Conservation (phyloP, 2,797 vertebrate genomes). For the Eurystomus glaucurus region DNA sequence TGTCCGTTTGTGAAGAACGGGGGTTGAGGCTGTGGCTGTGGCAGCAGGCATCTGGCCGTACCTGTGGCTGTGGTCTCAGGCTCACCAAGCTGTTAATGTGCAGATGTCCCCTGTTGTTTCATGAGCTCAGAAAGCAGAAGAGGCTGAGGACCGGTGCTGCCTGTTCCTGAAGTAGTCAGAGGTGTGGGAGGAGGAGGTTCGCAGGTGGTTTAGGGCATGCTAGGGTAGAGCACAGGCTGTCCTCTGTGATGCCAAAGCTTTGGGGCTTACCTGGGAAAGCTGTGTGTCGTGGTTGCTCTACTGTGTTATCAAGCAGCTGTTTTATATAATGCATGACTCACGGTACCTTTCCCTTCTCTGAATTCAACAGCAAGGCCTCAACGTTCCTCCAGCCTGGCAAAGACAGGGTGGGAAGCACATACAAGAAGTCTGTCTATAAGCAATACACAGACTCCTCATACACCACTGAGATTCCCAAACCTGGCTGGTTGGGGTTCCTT, state of each 20-base stretch:
- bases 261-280: rapidly evolving
- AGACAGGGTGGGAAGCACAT: constrained; percentile 81
- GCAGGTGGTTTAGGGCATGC: not conserved
- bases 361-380: constrained; percentile 72
- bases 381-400: constrained; percentile 76
- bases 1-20: rapidly evolving
- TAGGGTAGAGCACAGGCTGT: not conserved
- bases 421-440: constrained; percentile 84
- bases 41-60: rapidly evolving
- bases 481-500: constrained; percentile 83
- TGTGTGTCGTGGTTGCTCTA: rapidly evolving
- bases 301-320: not conserved
- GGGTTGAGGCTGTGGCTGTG: not conserved
- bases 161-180: too few relatives aligned
- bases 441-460: constrained; percentile 80
- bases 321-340: not conserved
- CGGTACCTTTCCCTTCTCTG: not conserved
- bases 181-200: not conserved
- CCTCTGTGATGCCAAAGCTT: not conserved
- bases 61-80: not conserved
- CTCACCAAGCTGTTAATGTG: not conserved
- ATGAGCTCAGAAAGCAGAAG: rapidly evolving
- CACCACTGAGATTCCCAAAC: constrained; percentile 72
- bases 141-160: rapidly evolving
- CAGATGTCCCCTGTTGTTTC: not conserved